These are phyloP conservation scores for Leucozona laternaria DNA, from an alignment of 2,888 invertebrate genomes.

Conservation along the genomic window DNA sequence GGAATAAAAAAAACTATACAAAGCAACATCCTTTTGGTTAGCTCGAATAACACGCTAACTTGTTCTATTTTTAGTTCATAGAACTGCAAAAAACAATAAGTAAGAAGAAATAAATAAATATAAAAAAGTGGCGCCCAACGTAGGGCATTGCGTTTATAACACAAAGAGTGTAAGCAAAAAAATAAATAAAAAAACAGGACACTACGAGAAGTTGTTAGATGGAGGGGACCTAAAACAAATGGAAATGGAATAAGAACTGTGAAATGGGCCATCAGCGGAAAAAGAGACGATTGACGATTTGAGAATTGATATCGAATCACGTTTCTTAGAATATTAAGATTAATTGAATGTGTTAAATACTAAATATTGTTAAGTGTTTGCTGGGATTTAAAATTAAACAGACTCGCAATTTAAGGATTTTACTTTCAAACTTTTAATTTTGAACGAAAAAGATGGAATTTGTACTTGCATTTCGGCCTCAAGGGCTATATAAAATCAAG, in stretches of 20 bases:
- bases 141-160: conserved; percentile 49
- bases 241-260: conserved; percentile 20
- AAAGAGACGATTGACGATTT: conserved; percentile 31
- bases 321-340: background rate
- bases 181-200: conserved; percentile 13
- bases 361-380: background rate
- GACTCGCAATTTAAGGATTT: background rate
- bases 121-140: conserved; percentile 53
- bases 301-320: conserved; percentile 1
- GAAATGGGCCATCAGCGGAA: conserved; percentile 49
- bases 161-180: conserved; percentile 28
- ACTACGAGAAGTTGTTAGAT: background rate
- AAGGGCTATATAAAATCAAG: too few relatives aligned
- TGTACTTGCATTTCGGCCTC: too few relatives aligned
- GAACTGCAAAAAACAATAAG: conserved; percentile 47
- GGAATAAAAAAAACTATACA: conserved; percentile 5
- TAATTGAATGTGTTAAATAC: background rate
- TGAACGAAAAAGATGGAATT: background rate
- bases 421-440: background rate
- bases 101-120: background rate
- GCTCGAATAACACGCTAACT: conserved; percentile 61
- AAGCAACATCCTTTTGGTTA: conserved; percentile 60
- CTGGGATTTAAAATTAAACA: background rate
- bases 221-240: conserved; percentile 17
- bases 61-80: conserved; percentile 72